Conservation (phyloP, 2,113 vertebrate species). For the Eubucco bourcierii region DNA sequence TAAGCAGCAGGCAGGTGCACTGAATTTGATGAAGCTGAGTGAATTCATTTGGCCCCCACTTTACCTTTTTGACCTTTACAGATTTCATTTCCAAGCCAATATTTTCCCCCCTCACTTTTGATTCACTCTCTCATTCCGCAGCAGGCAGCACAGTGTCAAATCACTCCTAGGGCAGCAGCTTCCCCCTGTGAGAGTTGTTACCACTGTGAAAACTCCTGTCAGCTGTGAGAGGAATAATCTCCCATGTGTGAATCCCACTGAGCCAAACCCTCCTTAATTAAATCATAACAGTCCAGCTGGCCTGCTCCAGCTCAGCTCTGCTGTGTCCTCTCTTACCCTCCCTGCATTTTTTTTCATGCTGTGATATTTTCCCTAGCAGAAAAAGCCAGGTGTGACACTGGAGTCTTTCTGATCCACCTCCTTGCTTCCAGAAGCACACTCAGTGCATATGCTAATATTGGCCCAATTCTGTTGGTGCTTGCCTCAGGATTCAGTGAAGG, state of each 20-base stretch:
- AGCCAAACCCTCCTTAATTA: constrained; percentile 53
- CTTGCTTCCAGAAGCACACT: neutral
- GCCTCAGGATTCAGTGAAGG: constrained; percentile 5
- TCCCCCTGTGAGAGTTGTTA: constrained; percentile 32
- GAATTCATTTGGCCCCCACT: neutral
- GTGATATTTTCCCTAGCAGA: neutral
- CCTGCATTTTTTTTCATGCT: neutral
- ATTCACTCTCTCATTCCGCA: neutral
- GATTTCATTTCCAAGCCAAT: neutral
- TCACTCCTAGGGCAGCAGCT: neutral
- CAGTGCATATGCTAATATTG: constrained; percentile 49
- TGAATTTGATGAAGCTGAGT: neutral
- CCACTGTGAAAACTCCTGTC: constrained; percentile 48
- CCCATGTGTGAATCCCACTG: constrained; percentile 56
- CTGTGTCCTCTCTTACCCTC: constrained; percentile 16
- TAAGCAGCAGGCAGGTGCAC: neutral
- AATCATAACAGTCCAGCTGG: constrained; percentile 62
- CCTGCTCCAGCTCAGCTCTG: neutral
- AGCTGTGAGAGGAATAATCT: constrained; percentile 42
- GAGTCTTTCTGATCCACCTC: neutral
- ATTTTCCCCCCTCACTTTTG: neutral
- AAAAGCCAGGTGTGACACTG: constrained; percentile 3
- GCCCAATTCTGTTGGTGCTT: constrained; percentile 46
- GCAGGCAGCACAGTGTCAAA: neutral
- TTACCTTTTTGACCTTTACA: neutral